These are phyloP conservation scores for Drosophila aff. DNA, from an alignment of 1,140 invertebrate genomes.

Conservation along the genomic window DNA sequence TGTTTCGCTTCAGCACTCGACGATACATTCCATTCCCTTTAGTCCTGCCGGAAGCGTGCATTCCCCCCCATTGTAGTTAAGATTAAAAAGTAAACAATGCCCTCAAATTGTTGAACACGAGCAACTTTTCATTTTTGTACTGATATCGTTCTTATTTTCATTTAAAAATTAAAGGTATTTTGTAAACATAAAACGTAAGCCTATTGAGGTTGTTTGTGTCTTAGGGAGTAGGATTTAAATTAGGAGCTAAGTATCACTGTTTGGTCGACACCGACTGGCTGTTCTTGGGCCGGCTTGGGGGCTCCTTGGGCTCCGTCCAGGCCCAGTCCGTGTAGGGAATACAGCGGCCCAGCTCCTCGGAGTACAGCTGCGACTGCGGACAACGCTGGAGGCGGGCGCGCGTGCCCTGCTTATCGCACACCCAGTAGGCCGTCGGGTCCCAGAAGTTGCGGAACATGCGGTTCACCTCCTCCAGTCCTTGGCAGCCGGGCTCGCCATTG, in stretches of 20 bases:
- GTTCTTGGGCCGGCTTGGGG: constrained; percentile 71
- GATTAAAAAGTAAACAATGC: constrained; percentile 51
- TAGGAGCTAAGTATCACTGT: constrained; percentile 17
- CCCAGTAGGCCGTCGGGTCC: constrained; percentile 82
- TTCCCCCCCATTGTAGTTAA: constrained; percentile 40
- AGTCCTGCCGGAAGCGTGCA: constrained; percentile 25
- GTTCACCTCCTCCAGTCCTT: constrained; percentile 76
- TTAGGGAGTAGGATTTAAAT: constrained; percentile 24
- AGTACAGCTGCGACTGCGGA: constrained; percentile 69
- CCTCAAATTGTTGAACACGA: constrained; percentile 53
- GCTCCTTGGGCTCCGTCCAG: constrained; percentile 79
- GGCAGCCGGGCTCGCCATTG: constrained; percentile 78
- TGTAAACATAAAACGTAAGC: constrained; percentile 59
- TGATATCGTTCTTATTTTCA: constrained; percentile 62
- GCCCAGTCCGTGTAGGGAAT: constrained; percentile 75
- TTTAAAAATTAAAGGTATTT: constrained; percentile 67
- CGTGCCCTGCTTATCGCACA: constrained; percentile 74
- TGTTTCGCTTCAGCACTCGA: constrained; percentile 45
- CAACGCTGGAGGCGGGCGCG: constrained; percentile 70
- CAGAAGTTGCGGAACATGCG: constrained; percentile 81
- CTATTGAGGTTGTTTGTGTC: constrained; percentile 35
- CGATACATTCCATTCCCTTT: constrained; percentile 27
- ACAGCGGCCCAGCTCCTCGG: constrained; percentile 71
- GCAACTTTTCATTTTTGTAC: constrained; percentile 56
- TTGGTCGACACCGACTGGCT: constrained; percentile 22